Evolutionary conservation across 2,888 invertebrate species (phyloP).

Genomic region (Rhorus exstirpatorius): DNA sequence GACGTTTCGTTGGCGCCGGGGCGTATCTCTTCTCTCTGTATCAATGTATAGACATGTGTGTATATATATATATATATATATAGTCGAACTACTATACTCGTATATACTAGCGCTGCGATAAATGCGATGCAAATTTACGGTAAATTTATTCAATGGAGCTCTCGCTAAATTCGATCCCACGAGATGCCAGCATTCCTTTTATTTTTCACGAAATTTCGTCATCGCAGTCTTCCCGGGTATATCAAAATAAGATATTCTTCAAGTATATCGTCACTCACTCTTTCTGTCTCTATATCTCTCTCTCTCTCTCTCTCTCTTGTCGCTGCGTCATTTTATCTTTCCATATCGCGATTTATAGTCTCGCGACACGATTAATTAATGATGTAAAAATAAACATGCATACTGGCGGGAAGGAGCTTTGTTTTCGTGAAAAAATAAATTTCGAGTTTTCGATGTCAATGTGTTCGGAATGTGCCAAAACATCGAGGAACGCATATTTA

Average conservation of each 20-base stretch:
- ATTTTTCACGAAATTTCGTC: constrained; percentile 47
- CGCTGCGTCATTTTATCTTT: constrained; percentile 12
- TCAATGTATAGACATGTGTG: neutral
- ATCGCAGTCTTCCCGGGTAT: neutral
- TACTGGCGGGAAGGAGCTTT: neutral
- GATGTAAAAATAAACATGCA: constrained; percentile 1
- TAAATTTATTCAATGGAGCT: constrained; percentile 61
- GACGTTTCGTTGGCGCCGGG: constrained; percentile 54
- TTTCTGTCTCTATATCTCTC: constrained; percentile 20
- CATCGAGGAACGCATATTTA: too few species aligned
- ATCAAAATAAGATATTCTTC: constrained; percentile 35
- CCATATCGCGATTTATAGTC: constrained; percentile 20
- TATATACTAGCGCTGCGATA: constrained; percentile 28
- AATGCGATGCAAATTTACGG: constrained; percentile 61
- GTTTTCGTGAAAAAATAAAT: too few species aligned
- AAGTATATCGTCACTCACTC: constrained; percentile 2
- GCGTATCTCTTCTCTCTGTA: constrained; percentile 28
- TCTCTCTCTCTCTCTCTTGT: constrained; percentile 9
- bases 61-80: constrained; percentile 1
- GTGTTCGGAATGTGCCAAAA: too few species aligned
- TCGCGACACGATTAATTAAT: constrained; percentile 51
- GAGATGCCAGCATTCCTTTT: constrained; percentile 48
- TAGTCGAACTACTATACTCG: neutral
- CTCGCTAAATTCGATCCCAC: constrained; percentile 39
- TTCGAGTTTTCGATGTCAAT: too few species aligned